These are phyloP conservation scores for Mugil cephalus DNA, from an alignment of 2,113 vertebrate genomes.

Conservation along the genomic window DNA sequence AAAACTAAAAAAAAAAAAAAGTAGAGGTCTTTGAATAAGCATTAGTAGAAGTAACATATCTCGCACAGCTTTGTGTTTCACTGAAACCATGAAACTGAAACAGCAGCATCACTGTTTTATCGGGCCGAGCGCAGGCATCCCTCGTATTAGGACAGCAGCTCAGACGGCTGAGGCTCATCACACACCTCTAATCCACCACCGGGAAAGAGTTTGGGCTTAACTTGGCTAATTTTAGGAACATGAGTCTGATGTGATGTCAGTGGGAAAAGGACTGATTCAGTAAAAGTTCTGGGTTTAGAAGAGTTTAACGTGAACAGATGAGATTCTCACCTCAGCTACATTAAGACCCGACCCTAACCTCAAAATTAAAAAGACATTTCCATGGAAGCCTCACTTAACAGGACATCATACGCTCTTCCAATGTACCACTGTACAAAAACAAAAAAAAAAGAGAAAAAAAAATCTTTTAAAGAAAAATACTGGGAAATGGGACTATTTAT, in stretches of 20 bases:
- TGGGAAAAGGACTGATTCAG: slow-evolving; percentile 10
- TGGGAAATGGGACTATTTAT: slow-evolving; percentile 89
- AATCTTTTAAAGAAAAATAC: slow-evolving; percentile 78
- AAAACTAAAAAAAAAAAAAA: too few relatives aligned
- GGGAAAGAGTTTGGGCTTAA: slow-evolving; percentile 13
- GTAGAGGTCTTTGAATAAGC: slow-evolving; percentile 11
- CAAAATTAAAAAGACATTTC: slow-evolving; percentile 52
- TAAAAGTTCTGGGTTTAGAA: slow-evolving; percentile 35
- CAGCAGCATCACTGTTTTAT: neutral
- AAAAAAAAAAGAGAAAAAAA: slow-evolving; percentile 46
- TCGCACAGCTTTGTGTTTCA: slow-evolving; percentile 12
- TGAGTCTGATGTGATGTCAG: slow-evolving; percentile 17
- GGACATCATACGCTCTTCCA: slow-evolving; percentile 85
- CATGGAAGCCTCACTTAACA: slow-evolving; percentile 76
- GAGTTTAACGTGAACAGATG: slow-evolving; percentile 37
- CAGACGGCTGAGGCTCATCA: slow-evolving; percentile 8
- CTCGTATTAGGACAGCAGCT: slow-evolving; percentile 1
- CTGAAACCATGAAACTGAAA: neutral
- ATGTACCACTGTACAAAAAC: slow-evolving; percentile 83
- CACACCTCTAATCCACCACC: slow-evolving; percentile 23
- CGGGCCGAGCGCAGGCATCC: slow-evolving; percentile 21
- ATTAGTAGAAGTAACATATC: neutral
- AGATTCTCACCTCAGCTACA: slow-evolving; percentile 50
- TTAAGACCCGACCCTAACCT: slow-evolving; percentile 61
- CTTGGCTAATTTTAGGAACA: neutral